phyloP scores from a whole-genome alignment of 1,140 invertebrate species.

The Drosophila athabasca region DNA sequence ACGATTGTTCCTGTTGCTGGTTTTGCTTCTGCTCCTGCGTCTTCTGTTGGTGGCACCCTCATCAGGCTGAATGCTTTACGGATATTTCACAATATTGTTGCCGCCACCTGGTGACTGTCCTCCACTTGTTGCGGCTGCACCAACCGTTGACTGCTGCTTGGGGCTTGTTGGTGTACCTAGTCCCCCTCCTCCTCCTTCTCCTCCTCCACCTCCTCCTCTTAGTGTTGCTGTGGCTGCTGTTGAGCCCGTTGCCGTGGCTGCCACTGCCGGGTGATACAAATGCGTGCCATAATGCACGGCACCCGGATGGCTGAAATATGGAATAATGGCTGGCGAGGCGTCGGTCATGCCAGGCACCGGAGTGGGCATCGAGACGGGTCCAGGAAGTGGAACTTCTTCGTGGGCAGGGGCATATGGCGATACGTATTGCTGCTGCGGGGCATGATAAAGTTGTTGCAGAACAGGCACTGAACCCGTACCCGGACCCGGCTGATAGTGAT shows the following conservation, averaged over 20 bases:
- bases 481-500: conserved; percentile 53
- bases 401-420: not conserved
- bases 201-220: conserved; percentile 15
- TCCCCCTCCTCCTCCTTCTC: conserved; percentile 14
- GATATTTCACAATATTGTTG: conserved; percentile 75
- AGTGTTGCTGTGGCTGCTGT: conserved; percentile 27
- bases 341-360: conserved; percentile 31
- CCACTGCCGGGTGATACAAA: conserved; percentile 65
- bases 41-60: conserved; percentile 10
- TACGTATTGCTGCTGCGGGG: conserved; percentile 30
- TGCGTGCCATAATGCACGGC: conserved; percentile 79
- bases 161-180: conserved; percentile 10
- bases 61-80: conserved; percentile 45
- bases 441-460: conserved; percentile 45
- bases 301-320: conserved; percentile 76
- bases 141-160: conserved; percentile 27
- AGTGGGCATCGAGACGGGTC: conserved; percentile 9
- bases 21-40: not conserved
- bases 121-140: conserved; percentile 66
- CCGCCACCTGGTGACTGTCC: conserved; percentile 59
- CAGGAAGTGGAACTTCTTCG: conserved; percentile 13
- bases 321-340: conserved; percentile 61
- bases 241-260: conserved; percentile 20
- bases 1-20: not conserved
- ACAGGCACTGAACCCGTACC: conserved; percentile 15